Percentiles rank a stretch among this genome's conserved stretches.
phyloP scores from a whole-genome alignment of 2,888 invertebrate genomes.

The Bursaphelenchus okinawaensis region DNA sequence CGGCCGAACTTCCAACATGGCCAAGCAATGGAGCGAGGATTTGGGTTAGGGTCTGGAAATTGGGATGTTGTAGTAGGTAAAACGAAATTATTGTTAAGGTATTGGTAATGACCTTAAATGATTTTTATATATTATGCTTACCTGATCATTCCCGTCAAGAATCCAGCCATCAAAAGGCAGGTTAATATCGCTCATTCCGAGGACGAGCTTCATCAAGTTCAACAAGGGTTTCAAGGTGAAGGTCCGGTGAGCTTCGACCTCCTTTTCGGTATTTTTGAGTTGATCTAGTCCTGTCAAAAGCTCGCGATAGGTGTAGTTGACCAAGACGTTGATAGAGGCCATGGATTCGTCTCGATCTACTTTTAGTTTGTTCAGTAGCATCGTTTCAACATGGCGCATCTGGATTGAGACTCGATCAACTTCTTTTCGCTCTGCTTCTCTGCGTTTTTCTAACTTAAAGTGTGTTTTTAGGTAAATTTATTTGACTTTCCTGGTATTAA shows the following conservation, averaged over 20 bases:
- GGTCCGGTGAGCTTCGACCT: constrained; percentile 16
- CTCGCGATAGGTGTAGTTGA: constrained; percentile 36
- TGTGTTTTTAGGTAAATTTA: too few species aligned
- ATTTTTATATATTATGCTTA: constrained; percentile 8
- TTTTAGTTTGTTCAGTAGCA: constrained; percentile 29
- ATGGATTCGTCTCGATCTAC: constrained; percentile 23
- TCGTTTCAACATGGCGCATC: constrained; percentile 38
- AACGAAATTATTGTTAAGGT: too few species aligned
- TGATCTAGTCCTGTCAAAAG: constrained; percentile 26
- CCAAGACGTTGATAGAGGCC: constrained; percentile 17
- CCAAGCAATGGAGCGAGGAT: constrained; percentile 18
- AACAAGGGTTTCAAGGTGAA: constrained; percentile 19
- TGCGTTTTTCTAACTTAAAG: constrained; percentile 26
- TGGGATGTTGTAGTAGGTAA: too few species aligned
- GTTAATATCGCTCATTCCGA: constrained; percentile 23
- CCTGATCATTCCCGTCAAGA: constrained; percentile 31
- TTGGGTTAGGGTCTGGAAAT: not conserved
- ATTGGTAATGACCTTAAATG: too few species aligned
- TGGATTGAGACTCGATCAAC: constrained; percentile 28
- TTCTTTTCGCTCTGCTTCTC: constrained; percentile 10
- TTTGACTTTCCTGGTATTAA: too few species aligned
- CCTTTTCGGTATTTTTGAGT: constrained; percentile 17
- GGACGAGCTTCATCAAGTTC: constrained; percentile 28
- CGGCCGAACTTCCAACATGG: not conserved
- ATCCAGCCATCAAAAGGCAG: constrained; percentile 34